Evolutionary conservation across 1,140 invertebrate species (phyloP).

Genomic region (Bombus terrestris): DNA sequence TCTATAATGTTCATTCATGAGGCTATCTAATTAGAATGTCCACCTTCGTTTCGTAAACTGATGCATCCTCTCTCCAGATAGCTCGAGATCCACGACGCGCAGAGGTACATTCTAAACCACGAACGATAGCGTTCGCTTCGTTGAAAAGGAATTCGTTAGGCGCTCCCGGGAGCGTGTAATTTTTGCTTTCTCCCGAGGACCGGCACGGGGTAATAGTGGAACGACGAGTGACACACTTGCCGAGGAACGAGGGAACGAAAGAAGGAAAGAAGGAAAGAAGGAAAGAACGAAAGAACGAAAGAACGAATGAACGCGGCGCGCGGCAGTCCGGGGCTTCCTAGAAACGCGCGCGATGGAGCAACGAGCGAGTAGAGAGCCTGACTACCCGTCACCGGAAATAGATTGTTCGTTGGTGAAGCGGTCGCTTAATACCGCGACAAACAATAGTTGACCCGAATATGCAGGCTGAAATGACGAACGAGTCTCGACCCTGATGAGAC

Average conservation of each 20-base stretch:
- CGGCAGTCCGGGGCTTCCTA: conserved; percentile 2
- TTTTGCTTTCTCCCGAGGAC: conserved; percentile 54
- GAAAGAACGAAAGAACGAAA: too few relatives aligned
- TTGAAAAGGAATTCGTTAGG: conserved; percentile 45
- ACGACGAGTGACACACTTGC: conserved; percentile 58
- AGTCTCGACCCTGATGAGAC: conserved; percentile 51
- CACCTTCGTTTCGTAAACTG: background rate
- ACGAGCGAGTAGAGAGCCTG: conserved; percentile 3
- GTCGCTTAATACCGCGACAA: conserved; percentile 63
- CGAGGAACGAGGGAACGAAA: background rate
- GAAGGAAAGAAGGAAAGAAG: too few relatives aligned
- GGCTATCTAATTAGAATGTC: background rate
- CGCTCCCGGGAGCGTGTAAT: conserved; percentile 51
- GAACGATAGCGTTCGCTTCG: background rate
- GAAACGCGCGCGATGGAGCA: conserved; percentile 34
- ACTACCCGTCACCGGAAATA: conserved; percentile 68
- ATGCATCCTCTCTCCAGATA: background rate
- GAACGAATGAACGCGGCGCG: background rate
- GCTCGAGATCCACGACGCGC: background rate
- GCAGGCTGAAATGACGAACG: conserved; percentile 56
- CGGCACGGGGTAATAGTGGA: conserved; percentile 41
- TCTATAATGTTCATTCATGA: background rate
- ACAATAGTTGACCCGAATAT: conserved; percentile 71
- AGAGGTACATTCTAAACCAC: background rate
- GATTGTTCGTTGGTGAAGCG: conserved; percentile 55